Percentiles rank a stretch among this genome's conserved stretches.
phyloP scores from a whole-genome alignment of 2,113 vertebrate genomes.

The Sylvia atricapilla region DNA sequence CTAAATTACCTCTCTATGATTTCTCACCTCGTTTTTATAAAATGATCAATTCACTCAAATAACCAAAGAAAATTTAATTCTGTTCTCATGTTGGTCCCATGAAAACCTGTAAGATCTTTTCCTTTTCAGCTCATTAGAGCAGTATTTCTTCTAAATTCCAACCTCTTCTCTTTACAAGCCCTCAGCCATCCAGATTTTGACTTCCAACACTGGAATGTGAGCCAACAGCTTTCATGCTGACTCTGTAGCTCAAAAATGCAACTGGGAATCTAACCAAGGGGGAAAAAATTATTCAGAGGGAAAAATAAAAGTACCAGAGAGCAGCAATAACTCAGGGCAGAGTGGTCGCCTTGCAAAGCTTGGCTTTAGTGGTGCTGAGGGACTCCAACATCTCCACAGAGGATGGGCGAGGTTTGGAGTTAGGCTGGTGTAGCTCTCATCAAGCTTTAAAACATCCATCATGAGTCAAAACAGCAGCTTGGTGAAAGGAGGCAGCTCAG shows the following conservation, averaged over 20 bases:
- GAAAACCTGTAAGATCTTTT: background rate
- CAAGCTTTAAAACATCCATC: background rate
- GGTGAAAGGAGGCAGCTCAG: background rate
- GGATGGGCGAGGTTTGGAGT: background rate
- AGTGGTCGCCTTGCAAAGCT: background rate
- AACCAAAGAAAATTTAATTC: background rate
- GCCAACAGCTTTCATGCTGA: background rate
- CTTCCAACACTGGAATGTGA: background rate
- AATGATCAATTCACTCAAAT: background rate
- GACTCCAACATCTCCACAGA: background rate
- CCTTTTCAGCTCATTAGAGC: background rate
- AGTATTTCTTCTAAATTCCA: background rate
- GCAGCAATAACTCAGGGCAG: background rate
- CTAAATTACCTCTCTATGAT: background rate
- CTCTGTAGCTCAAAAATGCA: background rate
- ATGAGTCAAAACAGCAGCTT: background rate
- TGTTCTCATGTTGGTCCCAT: background rate
- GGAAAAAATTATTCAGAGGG: accelerated
- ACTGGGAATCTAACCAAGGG: background rate
- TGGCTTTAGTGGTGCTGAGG: background rate
- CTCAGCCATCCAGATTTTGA: background rate
- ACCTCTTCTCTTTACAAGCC: background rate
- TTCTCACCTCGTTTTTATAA: background rate
- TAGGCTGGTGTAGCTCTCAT: background rate
- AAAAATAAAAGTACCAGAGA: background rate